Percentiles rank a stretch among this genome's conserved stretches.
Evolutionary conservation across 2,113 vertebrate species (phyloP).

Genomic region (Cranoglanis bouderius): DNA sequence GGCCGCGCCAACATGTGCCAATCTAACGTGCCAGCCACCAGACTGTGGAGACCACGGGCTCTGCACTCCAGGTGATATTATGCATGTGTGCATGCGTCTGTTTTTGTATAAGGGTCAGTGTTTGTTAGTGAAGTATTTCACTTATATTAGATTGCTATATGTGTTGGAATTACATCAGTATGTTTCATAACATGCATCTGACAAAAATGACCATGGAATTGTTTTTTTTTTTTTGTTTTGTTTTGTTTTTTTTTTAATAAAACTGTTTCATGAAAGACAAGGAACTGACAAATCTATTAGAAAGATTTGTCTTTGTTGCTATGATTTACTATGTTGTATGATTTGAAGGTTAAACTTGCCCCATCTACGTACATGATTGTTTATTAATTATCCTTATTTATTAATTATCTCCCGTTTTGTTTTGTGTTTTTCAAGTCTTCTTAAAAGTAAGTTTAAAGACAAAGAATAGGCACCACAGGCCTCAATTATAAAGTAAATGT

Average conservation of each 20-base stretch:
- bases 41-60: slow-evolving; percentile 77
- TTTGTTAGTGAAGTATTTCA: not conserved
- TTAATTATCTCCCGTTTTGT: not conserved
- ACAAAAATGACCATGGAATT: not conserved
- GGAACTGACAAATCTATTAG: not conserved
- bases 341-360: not conserved
- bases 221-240: not conserved
- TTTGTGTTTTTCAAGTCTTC: not conserved
- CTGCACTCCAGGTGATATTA: slow-evolving; percentile 77
- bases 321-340: not conserved
- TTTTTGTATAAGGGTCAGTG: not conserved
- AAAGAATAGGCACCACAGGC: not conserved
- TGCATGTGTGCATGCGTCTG: not conserved
- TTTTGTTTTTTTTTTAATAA: too few species aligned
- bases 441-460: not conserved
- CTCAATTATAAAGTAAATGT: not conserved
- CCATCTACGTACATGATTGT: not conserved
- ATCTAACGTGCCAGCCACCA: slow-evolving; percentile 73
- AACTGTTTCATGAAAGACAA: not conserved
- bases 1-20: slow-evolving; percentile 69
- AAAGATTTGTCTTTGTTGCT: not conserved
- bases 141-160: not conserved
- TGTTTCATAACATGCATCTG: not conserved
- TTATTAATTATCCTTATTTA: not conserved
- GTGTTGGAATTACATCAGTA: not conserved